Conservation (phyloP, 53 echinoderm and acorn worm genomes). For the Patiria pectinifera region DNA sequence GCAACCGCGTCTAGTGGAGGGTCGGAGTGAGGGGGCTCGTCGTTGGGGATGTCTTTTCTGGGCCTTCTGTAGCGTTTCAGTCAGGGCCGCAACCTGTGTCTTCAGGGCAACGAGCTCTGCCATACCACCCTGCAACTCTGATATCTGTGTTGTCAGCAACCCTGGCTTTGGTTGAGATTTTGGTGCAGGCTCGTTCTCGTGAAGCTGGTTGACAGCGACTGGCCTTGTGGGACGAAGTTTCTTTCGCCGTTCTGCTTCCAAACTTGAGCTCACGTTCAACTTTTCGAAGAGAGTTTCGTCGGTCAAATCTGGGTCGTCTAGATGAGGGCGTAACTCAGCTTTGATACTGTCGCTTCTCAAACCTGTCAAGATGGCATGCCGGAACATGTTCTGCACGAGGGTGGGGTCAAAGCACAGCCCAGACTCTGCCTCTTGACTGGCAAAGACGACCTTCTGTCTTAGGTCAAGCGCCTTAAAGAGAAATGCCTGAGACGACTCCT, state of each 20-base stretch:
- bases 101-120: slow-evolving; percentile 6
- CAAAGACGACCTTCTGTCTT: slow-evolving; percentile 63
- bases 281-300: slow-evolving; percentile 32
- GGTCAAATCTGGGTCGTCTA: slow-evolving; percentile 16
- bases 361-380: slow-evolving; percentile 56
- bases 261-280: slow-evolving; percentile 10
- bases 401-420: slow-evolving; percentile 31
- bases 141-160: not conserved
- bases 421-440: slow-evolving; percentile 48
- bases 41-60: not conserved
- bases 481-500: slow-evolving; percentile 51
- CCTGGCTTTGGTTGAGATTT: not conserved
- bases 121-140: not conserved
- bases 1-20: not conserved
- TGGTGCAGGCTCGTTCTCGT: not conserved
- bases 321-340: slow-evolving; percentile 20
- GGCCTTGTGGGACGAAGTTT: not conserved
- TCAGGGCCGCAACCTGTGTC: not conserved
- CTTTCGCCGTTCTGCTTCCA: slow-evolving; percentile 2
- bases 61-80: not conserved
- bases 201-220: not conserved
- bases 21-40: not conserved
- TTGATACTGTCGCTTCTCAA: slow-evolving; percentile 45
- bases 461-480: slow-evolving; percentile 41
- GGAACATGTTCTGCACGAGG: slow-evolving; percentile 46